Percentiles rank a stretch among this genome's conserved stretches.
Evolutionary conservation across 1,140 invertebrate genomes (phyloP).

Genomic region (Ceratina calcarata): DNA sequence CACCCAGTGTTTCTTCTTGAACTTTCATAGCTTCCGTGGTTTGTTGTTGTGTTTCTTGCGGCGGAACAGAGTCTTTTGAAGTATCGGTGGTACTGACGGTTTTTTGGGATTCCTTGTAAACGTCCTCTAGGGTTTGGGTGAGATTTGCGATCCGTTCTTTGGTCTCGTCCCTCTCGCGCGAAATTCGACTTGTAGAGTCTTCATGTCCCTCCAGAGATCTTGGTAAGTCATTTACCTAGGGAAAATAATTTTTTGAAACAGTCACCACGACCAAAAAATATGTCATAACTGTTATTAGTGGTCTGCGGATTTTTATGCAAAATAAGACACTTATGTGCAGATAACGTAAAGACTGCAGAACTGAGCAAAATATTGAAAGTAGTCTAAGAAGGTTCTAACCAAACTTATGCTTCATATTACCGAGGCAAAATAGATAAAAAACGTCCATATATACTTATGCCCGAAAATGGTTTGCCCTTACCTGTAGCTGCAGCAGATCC

Average conservation of each 20-base stretch:
- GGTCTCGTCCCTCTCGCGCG: constrained; percentile 47
- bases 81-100: neutral
- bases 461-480: too few species aligned
- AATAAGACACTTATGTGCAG: too few species aligned
- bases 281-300: too few species aligned
- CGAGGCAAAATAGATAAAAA: too few species aligned
- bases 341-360: too few species aligned
- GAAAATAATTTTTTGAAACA: too few species aligned
- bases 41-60: constrained; percentile 14
- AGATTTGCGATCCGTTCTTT: constrained; percentile 41
- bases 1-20: neutral
- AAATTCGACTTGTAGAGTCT: constrained; percentile 16
- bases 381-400: too few species aligned
- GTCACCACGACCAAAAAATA: too few species aligned
- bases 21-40: neutral
- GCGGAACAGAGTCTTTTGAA: constrained; percentile 14
- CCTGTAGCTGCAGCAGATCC: constrained; percentile 63
- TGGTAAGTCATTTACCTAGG: constrained; percentile 57
- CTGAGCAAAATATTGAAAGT: too few species aligned
- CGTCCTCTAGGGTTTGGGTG: constrained; percentile 27
- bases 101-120: neutral
- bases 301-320: too few species aligned
- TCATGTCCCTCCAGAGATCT: constrained; percentile 54
- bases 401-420: too few species aligned
- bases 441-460: too few species aligned